phyloP scores from a whole-genome alignment of 2,113 vertebrate species.

The Aramus guarauna region DNA sequence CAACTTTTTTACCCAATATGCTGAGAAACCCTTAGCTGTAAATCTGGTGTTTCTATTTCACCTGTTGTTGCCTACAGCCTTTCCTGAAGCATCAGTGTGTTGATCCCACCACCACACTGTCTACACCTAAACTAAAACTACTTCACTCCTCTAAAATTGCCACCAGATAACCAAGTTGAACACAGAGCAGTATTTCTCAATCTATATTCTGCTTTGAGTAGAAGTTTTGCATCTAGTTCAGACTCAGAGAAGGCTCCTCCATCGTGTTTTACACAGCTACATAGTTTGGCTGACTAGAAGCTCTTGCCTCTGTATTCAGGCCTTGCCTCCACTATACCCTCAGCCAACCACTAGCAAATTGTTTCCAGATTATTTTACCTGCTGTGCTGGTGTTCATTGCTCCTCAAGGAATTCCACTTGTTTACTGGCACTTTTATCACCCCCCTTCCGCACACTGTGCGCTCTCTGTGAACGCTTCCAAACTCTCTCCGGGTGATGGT shows the following conservation, averaged over 20 bases:
- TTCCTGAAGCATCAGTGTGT: background rate
- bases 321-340: background rate
- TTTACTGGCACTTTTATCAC: background rate
- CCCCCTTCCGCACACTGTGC: background rate
- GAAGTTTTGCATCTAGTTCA: background rate
- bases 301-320: background rate
- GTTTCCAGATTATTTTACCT: conserved; percentile 20
- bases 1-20: background rate
- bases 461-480: background rate
- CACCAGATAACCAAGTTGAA: rapidly evolving
- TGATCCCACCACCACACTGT: background rate
- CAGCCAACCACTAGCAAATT: background rate
- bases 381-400: background rate
- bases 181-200: background rate
- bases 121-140: background rate
- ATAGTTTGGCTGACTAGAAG: background rate
- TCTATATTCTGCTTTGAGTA: background rate
- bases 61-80: background rate
- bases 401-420: background rate
- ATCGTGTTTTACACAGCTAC: background rate
- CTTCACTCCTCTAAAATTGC: background rate
- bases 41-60: background rate
- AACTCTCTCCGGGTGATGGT: background rate
- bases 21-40: background rate
- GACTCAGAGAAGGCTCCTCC: background rate